Evolutionary conservation across 2,797 vertebrate genomes (phyloP).

Genomic region (Alca torda): DNA sequence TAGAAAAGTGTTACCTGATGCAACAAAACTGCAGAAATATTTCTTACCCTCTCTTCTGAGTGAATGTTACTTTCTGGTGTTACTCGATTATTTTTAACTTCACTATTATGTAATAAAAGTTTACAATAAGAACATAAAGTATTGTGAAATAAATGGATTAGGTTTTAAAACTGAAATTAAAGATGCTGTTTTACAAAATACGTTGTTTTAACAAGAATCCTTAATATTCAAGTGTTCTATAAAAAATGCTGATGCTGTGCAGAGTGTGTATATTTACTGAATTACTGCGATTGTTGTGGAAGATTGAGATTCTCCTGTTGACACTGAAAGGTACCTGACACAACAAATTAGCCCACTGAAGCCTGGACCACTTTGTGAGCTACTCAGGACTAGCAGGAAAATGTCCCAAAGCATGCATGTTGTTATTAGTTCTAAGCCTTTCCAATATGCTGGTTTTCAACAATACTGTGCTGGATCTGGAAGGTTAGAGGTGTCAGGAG

Average conservation of each 20-base stretch:
- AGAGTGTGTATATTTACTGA: background rate
- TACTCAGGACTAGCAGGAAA: background rate
- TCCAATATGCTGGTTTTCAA: background rate
- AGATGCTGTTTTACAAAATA: constrained; percentile 10
- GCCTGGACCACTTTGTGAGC: background rate
- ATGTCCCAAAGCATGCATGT: background rate
- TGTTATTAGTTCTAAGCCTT: background rate
- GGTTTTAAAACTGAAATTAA: constrained; percentile 34
- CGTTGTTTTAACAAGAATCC: background rate
- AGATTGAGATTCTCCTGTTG: background rate
- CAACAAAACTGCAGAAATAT: background rate
- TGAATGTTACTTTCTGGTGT: background rate
- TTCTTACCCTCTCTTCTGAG: background rate
- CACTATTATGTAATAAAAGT: background rate
- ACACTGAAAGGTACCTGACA: background rate
- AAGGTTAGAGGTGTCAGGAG: background rate
- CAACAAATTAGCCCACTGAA: background rate
- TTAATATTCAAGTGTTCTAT: background rate
- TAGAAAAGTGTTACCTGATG: background rate
- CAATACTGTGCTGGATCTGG: background rate
- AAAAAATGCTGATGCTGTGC: background rate
- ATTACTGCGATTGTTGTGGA: background rate
- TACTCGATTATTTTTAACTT: background rate
- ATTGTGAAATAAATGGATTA: background rate
- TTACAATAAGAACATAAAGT: background rate